phyloP scores from a whole-genome alignment of 2,888 invertebrate genomes.

The Trachelus tabidus region DNA sequence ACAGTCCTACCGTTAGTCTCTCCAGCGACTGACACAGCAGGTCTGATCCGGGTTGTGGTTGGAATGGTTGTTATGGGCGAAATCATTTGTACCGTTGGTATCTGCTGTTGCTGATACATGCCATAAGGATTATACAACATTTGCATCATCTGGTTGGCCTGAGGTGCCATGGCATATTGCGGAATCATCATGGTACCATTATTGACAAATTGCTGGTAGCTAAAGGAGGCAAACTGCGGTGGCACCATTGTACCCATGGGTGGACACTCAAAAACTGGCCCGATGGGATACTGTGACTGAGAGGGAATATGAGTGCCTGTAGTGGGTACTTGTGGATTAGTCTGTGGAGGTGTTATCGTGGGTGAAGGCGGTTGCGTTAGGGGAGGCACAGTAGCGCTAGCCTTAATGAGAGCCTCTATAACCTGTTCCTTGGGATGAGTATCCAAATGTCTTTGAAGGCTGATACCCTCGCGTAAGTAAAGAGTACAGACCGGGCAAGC shows the following conservation, averaged over 20 bases:
- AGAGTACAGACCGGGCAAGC: constrained; percentile 87
- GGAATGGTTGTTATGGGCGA: constrained; percentile 65
- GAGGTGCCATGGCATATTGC: constrained; percentile 69
- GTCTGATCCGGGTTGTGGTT: constrained; percentile 42
- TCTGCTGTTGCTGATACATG: constrained; percentile 70
- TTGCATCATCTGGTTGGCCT: constrained; percentile 69
- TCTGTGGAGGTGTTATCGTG: constrained; percentile 53
- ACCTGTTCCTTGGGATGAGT: constrained; percentile 91
- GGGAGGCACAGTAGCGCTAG: constrained; percentile 57
- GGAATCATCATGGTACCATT: constrained; percentile 69
- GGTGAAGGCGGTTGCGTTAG: constrained; percentile 55
- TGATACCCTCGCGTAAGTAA: constrained; percentile 85
- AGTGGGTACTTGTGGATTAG: constrained; percentile 23
- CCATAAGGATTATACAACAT: constrained; percentile 67
- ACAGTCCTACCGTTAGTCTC: constrained; percentile 6
- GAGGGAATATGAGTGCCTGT: constrained; percentile 42
- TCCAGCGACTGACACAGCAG: constrained; percentile 33
- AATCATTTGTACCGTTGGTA: constrained; percentile 67
- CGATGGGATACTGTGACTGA: constrained; percentile 58
- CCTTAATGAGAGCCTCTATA: constrained; percentile 79
- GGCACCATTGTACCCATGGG: constrained; percentile 57
- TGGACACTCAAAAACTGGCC: constrained; percentile 62
- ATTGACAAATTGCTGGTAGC: constrained; percentile 71
- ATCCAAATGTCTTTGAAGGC: constrained; percentile 82
- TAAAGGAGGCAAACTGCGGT: constrained; percentile 67